Evolutionary conservation across 1,140 invertebrate genomes (phyloP), one percentile per base, ranked within the genome.

Genomic region (Varroa destructor): DNA sequence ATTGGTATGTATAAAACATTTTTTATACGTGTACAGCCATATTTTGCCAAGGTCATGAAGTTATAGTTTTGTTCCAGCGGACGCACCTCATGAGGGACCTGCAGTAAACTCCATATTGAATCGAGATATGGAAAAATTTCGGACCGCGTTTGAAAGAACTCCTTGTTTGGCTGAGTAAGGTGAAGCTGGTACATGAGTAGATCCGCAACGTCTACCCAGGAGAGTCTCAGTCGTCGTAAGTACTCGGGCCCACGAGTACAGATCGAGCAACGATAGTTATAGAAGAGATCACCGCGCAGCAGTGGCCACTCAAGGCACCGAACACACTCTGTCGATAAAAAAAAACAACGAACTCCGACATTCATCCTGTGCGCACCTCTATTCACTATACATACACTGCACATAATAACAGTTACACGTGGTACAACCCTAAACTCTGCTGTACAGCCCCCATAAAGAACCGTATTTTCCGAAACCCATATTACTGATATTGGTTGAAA

Each of bases 41-140:
- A 5, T 3, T 36, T 36, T 58, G 25, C 12, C 57, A 58, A 36
- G 57, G 57, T 5, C 57, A 36, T 5, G 25, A 36, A 58, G 57
- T 5, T 58, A 42, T 58, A 42, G 3, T 5, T 58, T 5, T 58
- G 40, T 58, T 5, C 3, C 25, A 58, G 36, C 10, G 25, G 25
- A 37, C 61, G 14, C 37, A 67, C 61, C 61, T 67, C 61, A 3
- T 14, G 14, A 12, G 61, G 61, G 12, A 67, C 61, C 46, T 67
- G 61, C 46, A 67, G 40, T 46, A 67, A 46, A 37, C 61, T 67
- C 61, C 61, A 67, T 40, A 67, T 67, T 37, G 61, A 67, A 8
- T 67, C 61, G 12, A 67, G 37, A 67, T 67, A 67, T 3, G 61
- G 61, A 37, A 67, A 67, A 40, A 67, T 67, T 37, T 67, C 61